Evolutionary conservation across 2,888 invertebrate genomes (phyloP).

Genomic region (Thereva unica): DNA sequence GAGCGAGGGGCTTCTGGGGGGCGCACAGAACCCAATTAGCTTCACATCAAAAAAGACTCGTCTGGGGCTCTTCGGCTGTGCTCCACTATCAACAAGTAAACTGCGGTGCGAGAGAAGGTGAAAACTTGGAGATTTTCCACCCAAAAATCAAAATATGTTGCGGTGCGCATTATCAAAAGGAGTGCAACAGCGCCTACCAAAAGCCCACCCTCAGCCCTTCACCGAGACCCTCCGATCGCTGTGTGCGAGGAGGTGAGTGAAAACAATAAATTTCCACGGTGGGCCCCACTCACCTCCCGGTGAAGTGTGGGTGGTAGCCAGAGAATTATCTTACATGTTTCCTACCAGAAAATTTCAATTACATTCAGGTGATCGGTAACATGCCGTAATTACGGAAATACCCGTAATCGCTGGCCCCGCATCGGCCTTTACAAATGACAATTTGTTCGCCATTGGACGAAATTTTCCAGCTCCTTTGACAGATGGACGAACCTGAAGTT

Average conservation of each 20-base stretch:
- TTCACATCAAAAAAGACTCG: background rate
- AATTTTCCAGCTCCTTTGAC: conserved; percentile 28
- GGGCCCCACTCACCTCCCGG: background rate
- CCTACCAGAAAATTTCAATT: conserved; percentile 7
- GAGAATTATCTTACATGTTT: conserved; percentile 5
- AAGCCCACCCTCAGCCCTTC: conserved; percentile 17
- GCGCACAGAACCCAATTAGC: background rate
- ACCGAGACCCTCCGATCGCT: conserved; percentile 6
- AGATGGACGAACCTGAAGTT: conserved; percentile 12
- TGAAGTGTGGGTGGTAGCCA: conserved; percentile 17
- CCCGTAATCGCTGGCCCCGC: background rate
- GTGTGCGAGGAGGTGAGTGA: conserved; percentile 24
- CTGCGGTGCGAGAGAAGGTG: conserved; percentile 2
- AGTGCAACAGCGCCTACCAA: conserved; percentile 41
- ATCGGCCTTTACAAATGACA: background rate
- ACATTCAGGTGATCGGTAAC: background rate
- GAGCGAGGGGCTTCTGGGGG: too few relatives aligned
- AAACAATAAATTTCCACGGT: conserved; percentile 35
- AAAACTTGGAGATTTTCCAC: conserved; percentile 22
- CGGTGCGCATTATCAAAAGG: conserved; percentile 42
- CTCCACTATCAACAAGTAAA: conserved; percentile 33
- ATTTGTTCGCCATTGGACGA: conserved; percentile 18
- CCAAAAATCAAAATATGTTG: conserved; percentile 34
- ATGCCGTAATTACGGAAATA: background rate
- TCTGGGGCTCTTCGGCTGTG: conserved; percentile 1